Evolutionary conservation across 2,797 vertebrate species (phyloP), one percentile per base, ranked within the genome.

Genomic region (Apogon hyalosoma): DNA sequence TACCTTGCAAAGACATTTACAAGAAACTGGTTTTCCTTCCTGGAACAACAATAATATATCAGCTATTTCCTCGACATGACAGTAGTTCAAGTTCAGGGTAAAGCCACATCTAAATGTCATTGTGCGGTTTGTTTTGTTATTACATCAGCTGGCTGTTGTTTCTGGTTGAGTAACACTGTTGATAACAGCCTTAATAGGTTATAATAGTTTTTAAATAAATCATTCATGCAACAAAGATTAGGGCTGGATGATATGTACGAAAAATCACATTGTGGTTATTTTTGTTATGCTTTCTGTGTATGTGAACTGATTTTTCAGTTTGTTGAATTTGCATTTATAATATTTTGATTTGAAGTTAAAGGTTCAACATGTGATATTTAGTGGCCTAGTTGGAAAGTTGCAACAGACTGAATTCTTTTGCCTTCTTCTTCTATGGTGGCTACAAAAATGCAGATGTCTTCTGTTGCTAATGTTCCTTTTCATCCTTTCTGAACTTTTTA

Each of bases 81-180:
- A 52, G 16, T 9, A 41, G 2, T n/a, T 55, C 9, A 51, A 3
- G 4, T 11, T 54, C 10, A 11, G 18, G 18, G 39, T 40, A 41
- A 56, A 63, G 43, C 11, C 18, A 53, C 8, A 4, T 31, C 19
- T 40, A 16, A 1, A 7, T 6, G 9, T 58, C 31, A 51, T 52
- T 59, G 11, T 50, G 57, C 50, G 18, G 53, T 16, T 51, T 57
- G 13, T 52, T 53, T 19, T 9, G 13, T 19, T 47, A 47, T 61
- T 54, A 71, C 31, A 64, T 60, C 4, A 60, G 31, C 57, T 62
- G 19, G 6, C 47, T 49, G 19, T 11, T 67, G 24, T 36, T 39
- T 9, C 55, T 18, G 46, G 58, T 10, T 48, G 31, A 0, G 48
- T 42, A 3, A 28, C 59, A 40, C 39, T 13, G 31, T 33, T 49